Evolutionary conservation across 2,113 vertebrate species (phyloP).

Genomic region (Myotis yumanensis): DNA sequence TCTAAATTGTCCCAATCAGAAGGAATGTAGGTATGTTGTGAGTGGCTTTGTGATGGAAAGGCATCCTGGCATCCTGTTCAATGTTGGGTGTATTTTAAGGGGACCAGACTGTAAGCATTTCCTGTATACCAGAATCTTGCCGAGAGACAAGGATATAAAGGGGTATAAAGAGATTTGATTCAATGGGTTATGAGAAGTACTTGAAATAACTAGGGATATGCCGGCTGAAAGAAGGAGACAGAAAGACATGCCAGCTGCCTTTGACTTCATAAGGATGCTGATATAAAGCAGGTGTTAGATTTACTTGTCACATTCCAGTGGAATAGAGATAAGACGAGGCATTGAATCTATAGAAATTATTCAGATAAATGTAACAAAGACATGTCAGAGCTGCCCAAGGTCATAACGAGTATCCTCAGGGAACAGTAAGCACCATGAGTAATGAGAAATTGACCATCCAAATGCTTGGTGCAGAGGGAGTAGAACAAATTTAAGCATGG

Average conservation of each 20-base stretch:
- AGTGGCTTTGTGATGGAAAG: too few species aligned
- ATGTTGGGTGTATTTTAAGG: background rate
- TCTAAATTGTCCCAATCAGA: too few species aligned
- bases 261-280: background rate
- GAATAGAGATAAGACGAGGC: background rate
- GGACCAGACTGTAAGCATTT: background rate
- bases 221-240: background rate
- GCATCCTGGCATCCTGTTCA: too few species aligned
- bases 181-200: background rate
- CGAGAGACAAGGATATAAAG: background rate
- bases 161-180: background rate
- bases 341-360: background rate
- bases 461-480: background rate
- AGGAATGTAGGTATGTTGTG: too few species aligned
- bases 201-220: background rate
- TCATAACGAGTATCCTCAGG: background rate
- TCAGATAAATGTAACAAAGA: background rate
- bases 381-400: background rate
- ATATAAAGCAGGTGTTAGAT: rapidly evolving
- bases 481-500: background rate
- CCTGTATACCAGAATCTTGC: background rate
- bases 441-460: background rate
- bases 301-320: background rate
- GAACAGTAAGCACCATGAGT: background rate
- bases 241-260: background rate